Conservation (phyloP, 53 echinoderm and acorn worm genomes). For the Mesocentrotus franciscanus region DNA sequence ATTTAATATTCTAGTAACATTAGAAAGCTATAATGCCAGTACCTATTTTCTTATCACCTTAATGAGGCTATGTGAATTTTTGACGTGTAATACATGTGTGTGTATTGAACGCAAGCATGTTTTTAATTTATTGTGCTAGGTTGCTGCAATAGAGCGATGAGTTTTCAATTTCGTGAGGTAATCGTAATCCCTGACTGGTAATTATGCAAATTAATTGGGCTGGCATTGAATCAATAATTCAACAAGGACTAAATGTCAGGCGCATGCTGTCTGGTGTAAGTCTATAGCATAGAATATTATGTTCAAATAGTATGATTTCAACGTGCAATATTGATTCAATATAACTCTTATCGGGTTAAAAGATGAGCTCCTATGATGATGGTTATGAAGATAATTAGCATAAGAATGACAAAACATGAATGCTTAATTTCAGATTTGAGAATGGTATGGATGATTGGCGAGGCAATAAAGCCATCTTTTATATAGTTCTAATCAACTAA, state of each 20-base stretch:
- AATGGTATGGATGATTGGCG: background rate
- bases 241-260: slow-evolving; percentile 38
- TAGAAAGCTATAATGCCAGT: too few relatives aligned
- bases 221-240: slow-evolving; percentile 48
- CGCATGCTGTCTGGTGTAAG: background rate
- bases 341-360: background rate
- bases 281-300: background rate
- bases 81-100: background rate
- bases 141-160: background rate
- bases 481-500: background rate
- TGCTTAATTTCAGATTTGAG: background rate
- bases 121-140: background rate
- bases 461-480: background rate
- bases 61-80: background rate
- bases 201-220: slow-evolving; percentile 49
- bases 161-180: slow-evolving; percentile 26
- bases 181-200: slow-evolving; percentile 24
- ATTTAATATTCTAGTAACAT: too few relatives aligned
- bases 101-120: background rate
- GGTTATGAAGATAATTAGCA: background rate
- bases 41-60: background rate
- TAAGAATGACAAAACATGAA: background rate
- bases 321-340: background rate
- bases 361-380: background rate
- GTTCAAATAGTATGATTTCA: background rate